Conservation (phyloP, 2,113 vertebrate species). For the Grallaria varia region DNA sequence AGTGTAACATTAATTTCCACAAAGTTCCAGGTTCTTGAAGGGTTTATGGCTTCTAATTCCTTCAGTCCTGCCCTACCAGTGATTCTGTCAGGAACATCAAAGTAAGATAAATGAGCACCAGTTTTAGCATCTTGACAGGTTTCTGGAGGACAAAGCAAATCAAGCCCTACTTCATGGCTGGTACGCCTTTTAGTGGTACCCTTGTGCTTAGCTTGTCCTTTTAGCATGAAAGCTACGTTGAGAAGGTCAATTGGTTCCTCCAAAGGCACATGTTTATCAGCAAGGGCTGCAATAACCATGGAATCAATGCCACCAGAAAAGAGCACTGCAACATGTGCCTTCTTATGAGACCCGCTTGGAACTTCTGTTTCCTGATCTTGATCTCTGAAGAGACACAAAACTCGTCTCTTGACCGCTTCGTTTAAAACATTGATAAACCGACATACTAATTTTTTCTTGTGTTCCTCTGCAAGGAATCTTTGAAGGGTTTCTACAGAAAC, state of each 20-base stretch:
- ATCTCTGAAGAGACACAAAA: constrained; percentile 71
- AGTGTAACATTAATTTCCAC: constrained; percentile 87
- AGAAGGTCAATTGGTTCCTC: constrained; percentile 90
- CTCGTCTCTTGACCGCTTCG: constrained; percentile 80
- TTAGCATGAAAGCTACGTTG: constrained; percentile 88
- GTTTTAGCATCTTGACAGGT: neutral
- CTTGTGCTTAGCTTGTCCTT: constrained; percentile 51
- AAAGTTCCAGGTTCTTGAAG: constrained; percentile 90
- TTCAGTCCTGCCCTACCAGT: constrained; percentile 84
- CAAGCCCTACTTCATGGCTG: neutral
- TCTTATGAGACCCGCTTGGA: neutral
- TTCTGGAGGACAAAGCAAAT: neutral
- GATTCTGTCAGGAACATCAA: constrained; percentile 87
- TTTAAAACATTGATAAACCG: constrained; percentile 80
- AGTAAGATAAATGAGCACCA: constrained; percentile 1
- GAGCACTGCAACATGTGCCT: constrained; percentile 82
- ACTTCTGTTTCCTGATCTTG: neutral
- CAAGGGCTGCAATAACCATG: constrained; percentile 86
- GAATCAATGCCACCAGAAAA: constrained; percentile 97
- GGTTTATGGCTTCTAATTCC: constrained; percentile 80
- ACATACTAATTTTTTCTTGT: constrained; percentile 60
- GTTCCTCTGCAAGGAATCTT: constrained; percentile 64
- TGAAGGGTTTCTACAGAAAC: constrained; percentile 68
- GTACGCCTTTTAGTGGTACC: constrained; percentile 19
- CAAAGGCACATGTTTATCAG: constrained; percentile 83